Evolutionary conservation across 1,140 invertebrate genomes (phyloP).

Genomic region (Meloidogyne exigua): DNA sequence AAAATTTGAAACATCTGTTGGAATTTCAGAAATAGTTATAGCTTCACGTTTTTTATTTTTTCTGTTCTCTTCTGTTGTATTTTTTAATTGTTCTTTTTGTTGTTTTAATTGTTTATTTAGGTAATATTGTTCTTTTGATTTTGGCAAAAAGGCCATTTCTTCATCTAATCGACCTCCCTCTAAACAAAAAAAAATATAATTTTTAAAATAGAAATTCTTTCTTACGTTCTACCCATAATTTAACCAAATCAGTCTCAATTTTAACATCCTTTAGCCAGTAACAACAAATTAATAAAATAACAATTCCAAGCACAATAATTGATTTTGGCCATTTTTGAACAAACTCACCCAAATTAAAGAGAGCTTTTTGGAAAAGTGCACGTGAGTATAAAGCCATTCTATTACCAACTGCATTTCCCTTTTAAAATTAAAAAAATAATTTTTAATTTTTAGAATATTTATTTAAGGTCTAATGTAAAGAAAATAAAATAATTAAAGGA

Average conservation of each 20-base stretch:
- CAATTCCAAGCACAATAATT: slow-evolving; percentile 47
- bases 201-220: slow-evolving; percentile 8
- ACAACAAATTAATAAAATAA: slow-evolving; percentile 49
- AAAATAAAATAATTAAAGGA: slow-evolving; percentile 13
- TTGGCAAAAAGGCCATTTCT: slow-evolving; percentile 53
- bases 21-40: slow-evolving; percentile 46
- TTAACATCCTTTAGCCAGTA: slow-evolving; percentile 53
- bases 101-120: slow-evolving; percentile 22
- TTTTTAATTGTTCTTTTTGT: slow-evolving; percentile 6
- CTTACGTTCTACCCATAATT: slow-evolving; percentile 52
- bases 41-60: slow-evolving; percentile 10
- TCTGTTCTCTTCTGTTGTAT: slow-evolving; percentile 10
- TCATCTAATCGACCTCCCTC: slow-evolving; percentile 62
- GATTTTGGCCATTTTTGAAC: slow-evolving; percentile 52
- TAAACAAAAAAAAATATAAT: slow-evolving; percentile 36
- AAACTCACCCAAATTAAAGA: slow-evolving; percentile 51
- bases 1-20: slow-evolving; percentile 54
- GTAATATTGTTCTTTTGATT: slow-evolving; percentile 33
- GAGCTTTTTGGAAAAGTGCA: slow-evolving; percentile 55
- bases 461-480: neutral
- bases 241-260: slow-evolving; percentile 62
- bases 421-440: slow-evolving; percentile 1
- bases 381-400: slow-evolving; percentile 56
- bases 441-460: neutral
- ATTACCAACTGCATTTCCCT: slow-evolving; percentile 59